phyloP scores from a whole-genome alignment of 2,113 vertebrate genomes.

The Gobiocypris rarus region DNA sequence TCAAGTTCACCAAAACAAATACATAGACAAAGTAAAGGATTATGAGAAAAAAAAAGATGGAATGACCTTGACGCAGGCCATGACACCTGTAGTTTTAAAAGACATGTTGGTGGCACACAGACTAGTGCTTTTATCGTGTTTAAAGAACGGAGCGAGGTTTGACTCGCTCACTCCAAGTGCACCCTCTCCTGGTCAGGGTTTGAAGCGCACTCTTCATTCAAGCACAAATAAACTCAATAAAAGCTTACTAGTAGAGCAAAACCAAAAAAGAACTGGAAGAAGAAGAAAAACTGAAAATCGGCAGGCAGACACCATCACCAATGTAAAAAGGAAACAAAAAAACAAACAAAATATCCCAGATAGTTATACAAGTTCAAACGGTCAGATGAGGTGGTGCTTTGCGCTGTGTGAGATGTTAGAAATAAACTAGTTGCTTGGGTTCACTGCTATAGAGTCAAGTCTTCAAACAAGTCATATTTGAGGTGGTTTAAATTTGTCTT shows the following conservation, averaged over 20 bases:
- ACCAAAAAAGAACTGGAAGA: slow-evolving; percentile 8
- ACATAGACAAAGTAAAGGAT: not conserved
- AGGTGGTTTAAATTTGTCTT: not conserved
- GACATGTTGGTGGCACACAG: slow-evolving; percentile 2
- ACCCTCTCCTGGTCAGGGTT: slow-evolving; percentile 86
- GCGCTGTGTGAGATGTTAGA: not conserved
- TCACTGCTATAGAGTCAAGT: too few relatives aligned
- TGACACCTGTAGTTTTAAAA: not conserved
- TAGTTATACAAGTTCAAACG: not conserved
- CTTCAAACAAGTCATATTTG: too few relatives aligned
- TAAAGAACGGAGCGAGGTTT: slow-evolving; percentile 65
- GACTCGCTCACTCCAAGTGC: slow-evolving; percentile 90
- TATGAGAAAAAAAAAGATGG: not conserved
- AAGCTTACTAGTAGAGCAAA: slow-evolving; percentile 63
- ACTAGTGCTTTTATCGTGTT: slow-evolving; percentile 67
- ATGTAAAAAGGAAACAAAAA: slow-evolving; percentile 53
- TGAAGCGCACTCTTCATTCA: slow-evolving; percentile 97
- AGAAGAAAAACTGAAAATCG: slow-evolving; percentile 67
- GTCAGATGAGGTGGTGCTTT: not conserved
- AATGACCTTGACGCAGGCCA: slow-evolving; percentile 14
- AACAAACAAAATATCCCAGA: not conserved
- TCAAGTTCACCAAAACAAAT: slow-evolving; percentile 24
- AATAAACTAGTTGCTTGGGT: not conserved
- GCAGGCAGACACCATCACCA: slow-evolving; percentile 83
- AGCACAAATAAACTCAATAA: slow-evolving; percentile 76